Evolutionary conservation across 92 coral and sea anemone genomes (phyloP).

Genomic region (Heteractis magnifica): DNA sequence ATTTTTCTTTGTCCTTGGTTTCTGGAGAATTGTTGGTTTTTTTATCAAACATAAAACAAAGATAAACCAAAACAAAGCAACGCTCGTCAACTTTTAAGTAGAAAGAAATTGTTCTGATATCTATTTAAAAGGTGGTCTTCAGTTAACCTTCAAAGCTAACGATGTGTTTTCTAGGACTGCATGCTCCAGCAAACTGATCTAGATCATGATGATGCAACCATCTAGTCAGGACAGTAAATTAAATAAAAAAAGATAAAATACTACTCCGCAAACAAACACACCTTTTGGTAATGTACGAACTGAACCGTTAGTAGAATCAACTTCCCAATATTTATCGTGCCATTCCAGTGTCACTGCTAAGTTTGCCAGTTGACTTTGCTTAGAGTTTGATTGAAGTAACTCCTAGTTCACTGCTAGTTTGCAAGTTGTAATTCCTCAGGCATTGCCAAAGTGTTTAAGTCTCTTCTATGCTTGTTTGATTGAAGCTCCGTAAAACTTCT

Average conservation of each 20-base stretch:
- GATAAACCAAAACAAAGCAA: neutral
- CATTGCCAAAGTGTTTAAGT: too few relatives aligned
- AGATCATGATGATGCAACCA: neutral
- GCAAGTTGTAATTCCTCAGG: too few relatives aligned
- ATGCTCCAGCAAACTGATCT: neutral
- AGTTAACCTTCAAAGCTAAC: neutral
- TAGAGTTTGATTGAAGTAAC: neutral
- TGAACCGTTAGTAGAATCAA: too few relatives aligned
- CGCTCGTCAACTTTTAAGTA: neutral
- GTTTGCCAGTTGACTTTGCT: neutral
- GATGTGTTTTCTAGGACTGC: neutral
- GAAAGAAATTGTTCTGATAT: constrained; percentile 3
- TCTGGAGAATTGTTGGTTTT: neutral
- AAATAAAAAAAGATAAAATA: too few relatives aligned
- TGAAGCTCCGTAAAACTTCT: too few relatives aligned
- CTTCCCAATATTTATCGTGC: too few relatives aligned
- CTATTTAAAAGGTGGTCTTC: constrained; percentile 5
- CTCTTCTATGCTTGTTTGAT: too few relatives aligned
- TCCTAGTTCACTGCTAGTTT: too few relatives aligned
- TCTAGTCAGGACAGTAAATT: too few relatives aligned
- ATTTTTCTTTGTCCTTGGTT: neutral
- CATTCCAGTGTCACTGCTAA: too few relatives aligned
- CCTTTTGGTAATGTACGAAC: too few relatives aligned
- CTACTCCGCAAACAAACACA: too few relatives aligned
- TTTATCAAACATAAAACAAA: neutral